These are phyloP conservation scores for Brachystomella parvula DNA, from an alignment of 1,140 invertebrate species.

Conservation along the genomic window DNA sequence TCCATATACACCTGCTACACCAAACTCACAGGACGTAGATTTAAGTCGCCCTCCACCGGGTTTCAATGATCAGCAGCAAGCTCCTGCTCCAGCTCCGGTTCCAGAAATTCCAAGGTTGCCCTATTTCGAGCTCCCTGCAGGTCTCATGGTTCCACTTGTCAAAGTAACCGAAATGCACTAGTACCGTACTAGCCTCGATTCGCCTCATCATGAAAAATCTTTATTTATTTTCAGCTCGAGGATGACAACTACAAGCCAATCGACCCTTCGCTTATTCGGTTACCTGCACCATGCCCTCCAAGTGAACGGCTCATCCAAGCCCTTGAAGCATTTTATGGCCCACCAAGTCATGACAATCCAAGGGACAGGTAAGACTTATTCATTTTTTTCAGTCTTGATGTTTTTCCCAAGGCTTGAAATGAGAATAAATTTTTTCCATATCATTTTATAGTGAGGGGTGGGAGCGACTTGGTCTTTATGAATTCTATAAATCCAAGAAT, in stretches of 20 bases:
- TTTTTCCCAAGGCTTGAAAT: neutral
- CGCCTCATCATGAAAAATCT: neutral
- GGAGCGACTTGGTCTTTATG: conserved; percentile 93
- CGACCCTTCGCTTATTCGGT: conserved; percentile 77
- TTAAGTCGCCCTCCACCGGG: conserved; percentile 76
- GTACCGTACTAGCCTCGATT: neutral
- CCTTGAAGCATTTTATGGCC: conserved; percentile 89
- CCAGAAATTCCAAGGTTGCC: conserved; percentile 75
- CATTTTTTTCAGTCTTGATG: neutral
- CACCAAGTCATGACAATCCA: conserved; percentile 85
- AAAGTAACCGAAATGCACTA: conserved; percentile 52
- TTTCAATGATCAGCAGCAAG: conserved; percentile 40
- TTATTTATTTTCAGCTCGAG: conserved; percentile 43
- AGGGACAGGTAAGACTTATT: conserved; percentile 68
- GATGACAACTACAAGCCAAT: conserved; percentile 82
- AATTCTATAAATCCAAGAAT: conserved; percentile 95
- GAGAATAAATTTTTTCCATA: conserved; percentile 17
- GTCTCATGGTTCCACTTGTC: conserved; percentile 86
- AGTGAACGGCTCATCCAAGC: conserved; percentile 83
- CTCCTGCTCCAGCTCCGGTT: conserved; percentile 56
- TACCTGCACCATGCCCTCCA: conserved; percentile 87
- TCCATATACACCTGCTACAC: neutral
- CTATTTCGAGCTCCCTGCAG: conserved; percentile 93
- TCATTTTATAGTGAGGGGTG: conserved; percentile 76
- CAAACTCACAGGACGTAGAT: conserved; percentile 47